Evolutionary conservation across 1,140 invertebrate genomes (phyloP).

Genomic region (Aphaenogaster ashmeadi): DNA sequence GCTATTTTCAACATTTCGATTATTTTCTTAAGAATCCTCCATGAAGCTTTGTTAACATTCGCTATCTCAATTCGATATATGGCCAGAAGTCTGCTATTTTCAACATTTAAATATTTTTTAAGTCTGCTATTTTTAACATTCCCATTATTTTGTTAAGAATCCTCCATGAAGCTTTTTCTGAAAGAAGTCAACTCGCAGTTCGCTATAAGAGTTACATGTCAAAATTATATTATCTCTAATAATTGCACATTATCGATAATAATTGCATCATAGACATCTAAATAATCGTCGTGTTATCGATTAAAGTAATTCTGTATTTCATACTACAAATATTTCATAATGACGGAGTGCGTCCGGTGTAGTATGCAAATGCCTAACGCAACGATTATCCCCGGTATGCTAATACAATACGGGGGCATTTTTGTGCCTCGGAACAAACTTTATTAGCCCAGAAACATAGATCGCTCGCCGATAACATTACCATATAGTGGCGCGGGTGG

Average conservation of each 20-base stretch:
- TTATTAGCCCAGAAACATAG: constrained; percentile 33
- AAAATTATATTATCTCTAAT: not conserved
- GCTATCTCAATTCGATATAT: too few species aligned
- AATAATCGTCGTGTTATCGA: not conserved
- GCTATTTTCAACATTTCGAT: not conserved
- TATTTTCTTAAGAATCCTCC: not conserved
- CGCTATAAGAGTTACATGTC: too few species aligned
- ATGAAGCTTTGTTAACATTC: not conserved
- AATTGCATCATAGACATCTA: not conserved
- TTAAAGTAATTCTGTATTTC: not conserved
- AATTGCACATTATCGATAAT: not conserved
- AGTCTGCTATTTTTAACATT: too few species aligned
- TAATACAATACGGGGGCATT: constrained; percentile 34
- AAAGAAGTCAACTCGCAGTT: not conserved
- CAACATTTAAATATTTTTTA: too few species aligned
- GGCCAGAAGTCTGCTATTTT: too few species aligned
- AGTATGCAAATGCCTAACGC: constrained; percentile 20
- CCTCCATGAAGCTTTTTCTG: not conserved
- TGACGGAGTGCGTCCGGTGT: not conserved
- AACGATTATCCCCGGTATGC: constrained; percentile 35
- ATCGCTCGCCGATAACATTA: constrained; percentile 38
- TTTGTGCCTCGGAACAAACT: constrained; percentile 25
- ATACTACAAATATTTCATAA: not conserved
- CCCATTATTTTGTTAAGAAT: not conserved
- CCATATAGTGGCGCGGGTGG: not conserved